Conservation (phyloP, 1,140 invertebrate genomes). For the Solen grandis region DNA sequence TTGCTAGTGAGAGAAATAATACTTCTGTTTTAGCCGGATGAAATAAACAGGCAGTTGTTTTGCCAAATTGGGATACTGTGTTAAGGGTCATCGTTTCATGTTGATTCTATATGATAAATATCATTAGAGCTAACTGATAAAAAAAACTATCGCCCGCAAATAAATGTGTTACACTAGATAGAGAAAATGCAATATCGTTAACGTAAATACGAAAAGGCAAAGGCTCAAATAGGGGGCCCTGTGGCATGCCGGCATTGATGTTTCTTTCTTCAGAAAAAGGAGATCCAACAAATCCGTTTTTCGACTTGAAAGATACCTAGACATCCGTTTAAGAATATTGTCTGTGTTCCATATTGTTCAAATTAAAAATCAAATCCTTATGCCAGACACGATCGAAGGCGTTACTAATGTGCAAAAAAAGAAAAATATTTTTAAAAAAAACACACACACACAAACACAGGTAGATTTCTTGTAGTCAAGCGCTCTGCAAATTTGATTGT, state of each 20-base stretch:
- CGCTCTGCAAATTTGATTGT: too few species aligned
- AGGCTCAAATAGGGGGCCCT: constrained; percentile 37
- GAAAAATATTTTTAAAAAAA: too few species aligned
- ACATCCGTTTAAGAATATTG: constrained; percentile 24
- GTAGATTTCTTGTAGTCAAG: too few species aligned
- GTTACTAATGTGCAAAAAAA: constrained; percentile 52
- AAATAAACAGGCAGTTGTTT: constrained; percentile 19
- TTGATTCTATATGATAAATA: neutral
- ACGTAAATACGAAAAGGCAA: constrained; percentile 35
- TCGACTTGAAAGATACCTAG: constrained; percentile 17
- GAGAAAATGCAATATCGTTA: constrained; percentile 27
- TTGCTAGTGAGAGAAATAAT: neutral
- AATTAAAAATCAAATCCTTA: constrained; percentile 33
- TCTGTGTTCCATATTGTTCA: constrained; percentile 1
- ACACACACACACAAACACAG: too few species aligned
- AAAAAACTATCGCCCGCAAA: constrained; percentile 45
- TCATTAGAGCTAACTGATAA: neutral
- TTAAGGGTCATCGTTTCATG: neutral
- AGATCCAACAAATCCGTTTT: constrained; percentile 25
- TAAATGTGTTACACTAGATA: neutral
- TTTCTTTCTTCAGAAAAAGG: neutral
- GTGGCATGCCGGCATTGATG: constrained; percentile 18
- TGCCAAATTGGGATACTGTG: constrained; percentile 6
- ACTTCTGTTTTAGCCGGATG: constrained; percentile 64
- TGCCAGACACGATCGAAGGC: constrained; percentile 50